Conservation (phyloP, 2,888 invertebrate genomes). For the Rhagium mordax region DNA sequence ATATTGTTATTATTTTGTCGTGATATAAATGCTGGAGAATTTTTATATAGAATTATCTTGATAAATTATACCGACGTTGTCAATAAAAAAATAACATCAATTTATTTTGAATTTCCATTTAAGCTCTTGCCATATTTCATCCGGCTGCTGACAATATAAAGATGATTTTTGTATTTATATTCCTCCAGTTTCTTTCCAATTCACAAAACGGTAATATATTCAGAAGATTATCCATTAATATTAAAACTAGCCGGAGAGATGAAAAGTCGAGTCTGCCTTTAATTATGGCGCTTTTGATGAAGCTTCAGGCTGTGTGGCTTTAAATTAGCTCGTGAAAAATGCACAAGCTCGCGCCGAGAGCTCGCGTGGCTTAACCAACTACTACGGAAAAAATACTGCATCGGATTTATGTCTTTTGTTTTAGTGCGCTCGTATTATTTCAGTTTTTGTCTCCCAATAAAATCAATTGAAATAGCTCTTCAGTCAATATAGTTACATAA, state of each 20-base stretch:
- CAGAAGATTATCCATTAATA: slow-evolving; percentile 38
- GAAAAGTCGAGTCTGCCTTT: slow-evolving; percentile 40
- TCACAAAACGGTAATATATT: slow-evolving; percentile 32
- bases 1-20: too few species aligned
- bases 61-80: too few species aligned
- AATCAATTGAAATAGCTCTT: too few species aligned
- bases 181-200: slow-evolving; percentile 4
- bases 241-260: slow-evolving; percentile 33
- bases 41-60: too few species aligned
- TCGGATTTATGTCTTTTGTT: neutral
- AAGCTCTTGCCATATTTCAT: slow-evolving; percentile 3
- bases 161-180: slow-evolving; percentile 20
- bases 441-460: neutral
- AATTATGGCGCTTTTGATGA: slow-evolving; percentile 58
- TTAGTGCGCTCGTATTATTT: neutral
- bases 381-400: slow-evolving; percentile 13
- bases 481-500: too few species aligned
- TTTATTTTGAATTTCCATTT: neutral
- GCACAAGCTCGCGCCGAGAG: slow-evolving; percentile 1
- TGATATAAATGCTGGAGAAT: too few species aligned
- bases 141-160: neutral
- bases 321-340: slow-evolving; percentile 59
- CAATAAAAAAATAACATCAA: too few species aligned
- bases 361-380: neutral
- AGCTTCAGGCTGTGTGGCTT: slow-evolving; percentile 55